Evolutionary conservation across 92 coral and sea anemone genomes (phyloP).

Genomic region (Porites evermanni): DNA sequence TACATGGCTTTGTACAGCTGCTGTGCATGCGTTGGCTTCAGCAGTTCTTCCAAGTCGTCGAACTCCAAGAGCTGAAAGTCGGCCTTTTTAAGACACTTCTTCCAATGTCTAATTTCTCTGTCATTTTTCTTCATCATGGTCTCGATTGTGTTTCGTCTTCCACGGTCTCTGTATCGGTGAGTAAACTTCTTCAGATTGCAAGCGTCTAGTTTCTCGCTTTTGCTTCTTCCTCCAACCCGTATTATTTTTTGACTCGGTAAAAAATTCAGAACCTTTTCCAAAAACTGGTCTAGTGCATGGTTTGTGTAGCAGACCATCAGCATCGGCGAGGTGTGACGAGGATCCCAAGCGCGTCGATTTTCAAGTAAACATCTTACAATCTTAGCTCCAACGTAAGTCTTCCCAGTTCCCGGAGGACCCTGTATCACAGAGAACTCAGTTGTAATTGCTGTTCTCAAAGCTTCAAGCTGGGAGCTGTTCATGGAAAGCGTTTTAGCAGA

Average conservation of each 20-base stretch:
- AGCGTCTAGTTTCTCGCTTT: conserved; percentile 52
- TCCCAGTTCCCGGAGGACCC: conserved; percentile 88
- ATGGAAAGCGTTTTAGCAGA: conserved; percentile 48
- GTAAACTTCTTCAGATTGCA: conserved; percentile 44
- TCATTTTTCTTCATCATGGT: neutral
- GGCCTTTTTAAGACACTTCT: conserved; percentile 2
- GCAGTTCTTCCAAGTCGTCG: conserved; percentile 40
- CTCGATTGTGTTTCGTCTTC: neutral
- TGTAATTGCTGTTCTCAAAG: conserved; percentile 75
- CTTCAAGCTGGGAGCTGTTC: conserved; percentile 74
- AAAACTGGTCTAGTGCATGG: conserved; percentile 82
- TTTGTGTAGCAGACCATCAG: conserved; percentile 85
- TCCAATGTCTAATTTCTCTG: neutral
- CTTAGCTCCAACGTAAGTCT: conserved; percentile 78
- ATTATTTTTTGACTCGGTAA: conserved; percentile 37
- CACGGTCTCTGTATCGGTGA: neutral
- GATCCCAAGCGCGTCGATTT: conserved; percentile 43
- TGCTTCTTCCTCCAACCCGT: conserved; percentile 83
- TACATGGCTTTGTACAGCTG: conserved; percentile 27
- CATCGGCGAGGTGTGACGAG: conserved; percentile 56
- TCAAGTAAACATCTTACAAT: conserved; percentile 67
- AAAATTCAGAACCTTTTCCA: conserved; percentile 68
- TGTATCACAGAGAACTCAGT: conserved; percentile 81
- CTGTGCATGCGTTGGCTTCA: conserved; percentile 17
- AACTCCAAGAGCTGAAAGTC: neutral